These are phyloP conservation scores for Chaetodon auriga DNA, from an alignment of 2,113 vertebrate genomes.

Conservation along the genomic window DNA sequence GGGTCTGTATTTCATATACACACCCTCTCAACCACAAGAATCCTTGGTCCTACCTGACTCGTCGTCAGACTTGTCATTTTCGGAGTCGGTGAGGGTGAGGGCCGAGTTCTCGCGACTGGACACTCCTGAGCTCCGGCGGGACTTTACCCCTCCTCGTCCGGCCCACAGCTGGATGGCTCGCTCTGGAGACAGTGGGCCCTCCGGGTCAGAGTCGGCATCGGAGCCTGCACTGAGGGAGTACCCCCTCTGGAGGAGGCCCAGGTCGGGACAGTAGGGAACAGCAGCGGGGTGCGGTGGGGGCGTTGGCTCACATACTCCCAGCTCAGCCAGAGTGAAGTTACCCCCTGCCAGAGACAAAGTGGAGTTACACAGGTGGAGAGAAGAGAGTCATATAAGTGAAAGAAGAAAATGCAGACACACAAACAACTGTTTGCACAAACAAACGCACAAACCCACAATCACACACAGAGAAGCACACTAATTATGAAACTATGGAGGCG, in stretches of 20 bases:
- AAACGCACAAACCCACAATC: conserved; percentile 69
- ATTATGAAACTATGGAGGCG: conserved; percentile 78
- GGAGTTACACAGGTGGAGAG: conserved; percentile 39
- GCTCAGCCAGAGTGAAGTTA: conserved; percentile 94
- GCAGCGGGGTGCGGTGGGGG: conserved; percentile 90
- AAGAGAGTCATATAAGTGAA: conserved; percentile 11
- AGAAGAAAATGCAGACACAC: conserved; percentile 39
- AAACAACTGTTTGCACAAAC: conserved; percentile 44
- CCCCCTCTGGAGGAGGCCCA: conserved; percentile 92
- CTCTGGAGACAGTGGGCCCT: conserved; percentile 94
- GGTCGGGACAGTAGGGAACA: conserved; percentile 90
- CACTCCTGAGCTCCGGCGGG: conserved; percentile 91
- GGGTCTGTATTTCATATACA: background rate
- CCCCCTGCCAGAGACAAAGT: conserved; percentile 81
- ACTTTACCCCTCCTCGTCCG: conserved; percentile 88
- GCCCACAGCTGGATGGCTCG: conserved; percentile 94
- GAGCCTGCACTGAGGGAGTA: conserved; percentile 92
- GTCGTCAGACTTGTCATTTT: conserved; percentile 95
- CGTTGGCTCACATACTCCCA: conserved; percentile 92
- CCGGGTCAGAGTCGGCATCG: conserved; percentile 92
- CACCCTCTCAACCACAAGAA: background rate
- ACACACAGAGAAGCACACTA: conserved; percentile 73
- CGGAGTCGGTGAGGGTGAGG: conserved; percentile 94
- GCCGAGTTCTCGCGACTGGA: conserved; percentile 95
- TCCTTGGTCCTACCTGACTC: conserved; percentile 89